Conservation (phyloP, 2,888 invertebrate species). For the Ferrisia virgata region DNA sequence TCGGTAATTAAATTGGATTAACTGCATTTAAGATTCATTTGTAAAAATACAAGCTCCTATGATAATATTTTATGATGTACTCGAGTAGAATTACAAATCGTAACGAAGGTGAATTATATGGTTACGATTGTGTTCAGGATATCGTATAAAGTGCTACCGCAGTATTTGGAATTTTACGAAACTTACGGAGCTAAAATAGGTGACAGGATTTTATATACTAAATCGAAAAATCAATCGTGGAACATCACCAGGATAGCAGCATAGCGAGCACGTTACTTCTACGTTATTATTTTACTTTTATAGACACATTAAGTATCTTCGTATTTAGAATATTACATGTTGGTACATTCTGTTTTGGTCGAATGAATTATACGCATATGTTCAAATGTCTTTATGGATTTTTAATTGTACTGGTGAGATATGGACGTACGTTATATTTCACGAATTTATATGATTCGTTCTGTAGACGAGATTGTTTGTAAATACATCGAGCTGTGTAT, state of each 20-base stretch:
- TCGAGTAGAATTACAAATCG: neutral
- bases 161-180: constrained; percentile 56
- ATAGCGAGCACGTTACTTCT: neutral
- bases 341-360: too few species aligned
- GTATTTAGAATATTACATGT: too few species aligned
- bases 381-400: too few species aligned
- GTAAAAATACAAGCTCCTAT: neutral
- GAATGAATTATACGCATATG: too few species aligned
- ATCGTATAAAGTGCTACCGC: constrained; percentile 56
- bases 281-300: too few species aligned
- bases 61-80: neutral
- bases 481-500: neutral
- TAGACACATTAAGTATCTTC: too few species aligned
- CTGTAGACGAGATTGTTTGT: too few species aligned
- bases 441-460: too few species aligned
- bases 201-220: constrained; percentile 55
- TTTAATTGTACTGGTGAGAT: too few species aligned
- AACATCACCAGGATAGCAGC: neutral
- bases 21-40: neutral
- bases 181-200: constrained; percentile 54
- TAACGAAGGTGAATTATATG: neutral
- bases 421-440: too few species aligned
- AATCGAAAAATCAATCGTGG: constrained; percentile 49
- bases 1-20: neutral
- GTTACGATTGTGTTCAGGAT: constrained; percentile 53